These are phyloP conservation scores for Synaphobranchus kaupii DNA, from an alignment of 2,797 vertebrate species.

Conservation along the genomic window DNA sequence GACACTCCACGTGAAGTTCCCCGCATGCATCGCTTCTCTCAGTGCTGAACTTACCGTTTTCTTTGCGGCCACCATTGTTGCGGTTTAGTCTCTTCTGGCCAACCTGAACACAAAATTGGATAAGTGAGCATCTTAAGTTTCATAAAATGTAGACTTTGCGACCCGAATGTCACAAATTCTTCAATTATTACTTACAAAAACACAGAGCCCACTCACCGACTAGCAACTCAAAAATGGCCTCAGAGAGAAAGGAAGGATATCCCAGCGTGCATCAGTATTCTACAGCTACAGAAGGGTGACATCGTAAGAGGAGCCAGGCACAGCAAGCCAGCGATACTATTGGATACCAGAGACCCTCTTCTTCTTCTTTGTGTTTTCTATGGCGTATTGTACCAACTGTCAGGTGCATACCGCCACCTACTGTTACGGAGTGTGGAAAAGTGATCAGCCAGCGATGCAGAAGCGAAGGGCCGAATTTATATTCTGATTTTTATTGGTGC, in stretches of 20 bases:
- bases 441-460: neutral
- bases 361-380: too few relatives aligned
- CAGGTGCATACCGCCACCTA: too few relatives aligned
- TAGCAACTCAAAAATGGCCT: slow-evolving; percentile 84
- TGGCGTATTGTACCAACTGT: too few relatives aligned
- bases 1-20: slow-evolving; percentile 71
- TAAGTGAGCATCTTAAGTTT: slow-evolving; percentile 4
- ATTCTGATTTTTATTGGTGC: too few relatives aligned
- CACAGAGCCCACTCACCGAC: slow-evolving; percentile 72
- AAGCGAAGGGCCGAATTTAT: neutral
- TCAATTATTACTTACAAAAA: slow-evolving; percentile 31
- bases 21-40: neutral
- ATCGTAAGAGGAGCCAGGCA: slow-evolving; percentile 4
- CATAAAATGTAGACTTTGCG: neutral
- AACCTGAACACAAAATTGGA: slow-evolving; percentile 64
- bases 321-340: too few relatives aligned
- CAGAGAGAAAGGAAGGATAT: slow-evolving; percentile 78
- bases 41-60: slow-evolving; percentile 86
- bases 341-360: too few relatives aligned
- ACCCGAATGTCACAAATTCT: rapidly evolving
- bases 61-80: slow-evolving; percentile 95
- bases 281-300: neutral
- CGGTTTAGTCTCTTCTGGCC: slow-evolving; percentile 70
- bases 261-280: slow-evolving; percentile 61
- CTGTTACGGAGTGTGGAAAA: too few relatives aligned